phyloP scores from a whole-genome alignment of 1,140 invertebrate species.

The Microplitis mediator region DNA sequence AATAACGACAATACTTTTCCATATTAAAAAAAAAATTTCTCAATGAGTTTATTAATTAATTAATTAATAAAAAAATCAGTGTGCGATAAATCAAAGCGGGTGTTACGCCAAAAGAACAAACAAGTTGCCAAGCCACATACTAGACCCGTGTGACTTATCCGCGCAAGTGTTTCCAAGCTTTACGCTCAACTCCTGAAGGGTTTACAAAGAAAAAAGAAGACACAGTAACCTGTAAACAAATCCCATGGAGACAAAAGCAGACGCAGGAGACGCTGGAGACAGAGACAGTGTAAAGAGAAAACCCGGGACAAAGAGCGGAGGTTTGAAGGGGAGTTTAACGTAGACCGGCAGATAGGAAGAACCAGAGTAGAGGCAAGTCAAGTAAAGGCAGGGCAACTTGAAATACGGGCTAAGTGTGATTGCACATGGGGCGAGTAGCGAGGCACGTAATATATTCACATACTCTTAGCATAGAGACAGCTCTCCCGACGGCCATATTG shows the following conservation, averaged over 20 bases:
- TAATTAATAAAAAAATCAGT: no score
- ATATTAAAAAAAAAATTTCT: no score
- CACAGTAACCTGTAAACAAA: slow-evolving; percentile 26
- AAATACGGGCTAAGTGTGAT: slow-evolving; percentile 37
- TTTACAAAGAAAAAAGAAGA: slow-evolving; percentile 10
- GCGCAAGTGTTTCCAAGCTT: no score
- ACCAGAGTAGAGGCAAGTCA: background rate
- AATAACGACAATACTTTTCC: no score
- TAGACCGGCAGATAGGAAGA: no score
- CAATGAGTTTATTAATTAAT: no score
- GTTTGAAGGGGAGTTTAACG: background rate
- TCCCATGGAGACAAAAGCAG: slow-evolving; percentile 15
- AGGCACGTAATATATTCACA: slow-evolving; percentile 35
- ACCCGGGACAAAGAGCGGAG: no score
- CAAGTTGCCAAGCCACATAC: no score
- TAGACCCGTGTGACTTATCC: no score
- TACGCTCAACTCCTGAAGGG: background rate
- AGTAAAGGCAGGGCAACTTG: slow-evolving; percentile 7
- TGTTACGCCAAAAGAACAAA: no score
- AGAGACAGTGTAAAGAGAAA: background rate
- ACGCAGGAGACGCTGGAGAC: background rate
- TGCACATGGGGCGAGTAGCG: background rate
- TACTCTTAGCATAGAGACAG: slow-evolving; percentile 47
- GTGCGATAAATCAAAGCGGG: no score
- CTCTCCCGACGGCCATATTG: slow-evolving; percentile 47